Percentiles rank a stretch among this genome's conserved stretches.
phyloP scores from a whole-genome alignment of 2,888 invertebrate genomes.

The Ommatoiulus sabulosus region DNA sequence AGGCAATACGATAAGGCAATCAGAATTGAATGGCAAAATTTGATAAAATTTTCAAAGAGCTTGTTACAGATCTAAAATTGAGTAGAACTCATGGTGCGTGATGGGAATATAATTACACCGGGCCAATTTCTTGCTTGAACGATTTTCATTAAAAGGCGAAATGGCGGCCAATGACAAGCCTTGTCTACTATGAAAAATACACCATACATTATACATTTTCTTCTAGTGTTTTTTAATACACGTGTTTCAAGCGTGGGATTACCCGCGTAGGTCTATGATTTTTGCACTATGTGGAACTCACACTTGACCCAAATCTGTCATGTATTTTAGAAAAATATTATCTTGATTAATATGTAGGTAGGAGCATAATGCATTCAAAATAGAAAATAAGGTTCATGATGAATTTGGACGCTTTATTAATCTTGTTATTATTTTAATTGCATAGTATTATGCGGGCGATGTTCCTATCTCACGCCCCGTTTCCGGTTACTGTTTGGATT shows the following conservation, averaged over 20 bases:
- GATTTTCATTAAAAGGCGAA: background rate
- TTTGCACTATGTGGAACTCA: background rate
- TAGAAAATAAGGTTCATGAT: background rate
- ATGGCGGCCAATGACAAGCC: background rate
- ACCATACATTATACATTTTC: background rate
- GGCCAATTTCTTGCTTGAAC: background rate
- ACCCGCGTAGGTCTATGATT: background rate
- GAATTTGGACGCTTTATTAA: background rate
- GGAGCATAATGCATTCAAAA: background rate
- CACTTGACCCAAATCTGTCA: conserved; percentile 22
- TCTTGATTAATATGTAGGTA: conserved; percentile 22
- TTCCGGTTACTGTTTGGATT: background rate
- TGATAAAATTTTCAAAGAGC: background rate
- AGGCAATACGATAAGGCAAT: background rate
- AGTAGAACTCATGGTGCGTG: background rate
- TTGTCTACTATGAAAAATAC: background rate
- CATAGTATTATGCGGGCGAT: background rate
- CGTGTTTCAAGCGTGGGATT: background rate
- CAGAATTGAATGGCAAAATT: background rate
- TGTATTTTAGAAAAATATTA: background rate
- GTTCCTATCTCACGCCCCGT: background rate
- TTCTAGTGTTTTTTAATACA: background rate
- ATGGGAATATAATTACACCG: background rate
- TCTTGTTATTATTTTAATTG: conserved; percentile 14
- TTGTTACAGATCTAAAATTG: background rate